Conservation (phyloP, 2,888 invertebrate species). For the Acrobasis consociella region DNA sequence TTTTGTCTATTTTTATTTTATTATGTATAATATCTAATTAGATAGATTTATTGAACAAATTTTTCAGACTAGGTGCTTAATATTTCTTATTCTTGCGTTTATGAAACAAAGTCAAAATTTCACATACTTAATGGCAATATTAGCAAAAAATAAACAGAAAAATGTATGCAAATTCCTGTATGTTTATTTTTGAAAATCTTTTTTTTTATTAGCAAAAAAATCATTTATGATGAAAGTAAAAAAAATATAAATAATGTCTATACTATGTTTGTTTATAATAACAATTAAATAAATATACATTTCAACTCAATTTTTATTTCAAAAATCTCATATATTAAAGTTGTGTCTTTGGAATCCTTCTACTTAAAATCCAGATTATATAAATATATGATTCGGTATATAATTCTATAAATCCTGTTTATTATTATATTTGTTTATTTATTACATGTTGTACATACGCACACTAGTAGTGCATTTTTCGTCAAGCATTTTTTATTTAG, state of each 20-base stretch:
- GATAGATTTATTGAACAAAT: constrained; percentile 52
- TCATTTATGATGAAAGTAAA: no score
- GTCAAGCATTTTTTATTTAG: constrained; percentile 45
- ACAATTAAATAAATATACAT: neutral
- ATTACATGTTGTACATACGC: constrained; percentile 38
- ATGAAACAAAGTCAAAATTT: constrained; percentile 12
- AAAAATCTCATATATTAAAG: neutral
- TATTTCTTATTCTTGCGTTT: constrained; percentile 20
- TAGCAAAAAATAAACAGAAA: neutral
- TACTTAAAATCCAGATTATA: constrained; percentile 12
- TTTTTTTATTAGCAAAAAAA: no score
- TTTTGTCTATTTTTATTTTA: constrained; percentile 34
- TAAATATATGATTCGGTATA: constrained; percentile 1
- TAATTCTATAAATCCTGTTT: constrained; percentile 29
- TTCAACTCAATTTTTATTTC: neutral
- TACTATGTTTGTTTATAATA: neutral
- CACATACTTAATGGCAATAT: neutral
- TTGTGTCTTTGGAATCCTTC: neutral
- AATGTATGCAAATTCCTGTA: neutral
- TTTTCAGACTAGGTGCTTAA: constrained; percentile 58
- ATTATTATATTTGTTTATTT: constrained; percentile 26
- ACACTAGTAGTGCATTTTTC: constrained; percentile 58
- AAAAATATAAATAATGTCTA: no score
- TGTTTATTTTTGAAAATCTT: no score
- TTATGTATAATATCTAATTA: constrained; percentile 30